Evolutionary conservation across 2,797 vertebrate species (phyloP).

Genomic region (Microhierax caerulescens): DNA sequence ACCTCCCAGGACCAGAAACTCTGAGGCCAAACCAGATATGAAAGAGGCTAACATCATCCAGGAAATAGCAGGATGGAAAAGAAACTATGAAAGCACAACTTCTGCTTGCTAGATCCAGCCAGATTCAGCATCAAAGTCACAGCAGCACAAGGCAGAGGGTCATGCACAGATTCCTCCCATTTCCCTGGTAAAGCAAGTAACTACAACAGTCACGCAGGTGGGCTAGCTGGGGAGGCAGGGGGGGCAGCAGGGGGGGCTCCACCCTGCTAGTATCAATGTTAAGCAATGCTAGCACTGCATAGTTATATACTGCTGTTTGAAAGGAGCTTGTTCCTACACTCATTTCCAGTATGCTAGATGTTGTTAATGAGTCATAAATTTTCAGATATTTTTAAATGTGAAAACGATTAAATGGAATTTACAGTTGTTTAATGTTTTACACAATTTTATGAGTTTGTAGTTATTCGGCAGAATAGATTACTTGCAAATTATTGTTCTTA

Average conservation of each 20-base stretch:
- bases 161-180: not conserved
- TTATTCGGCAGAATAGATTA: not conserved
- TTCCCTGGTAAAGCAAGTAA: not conserved
- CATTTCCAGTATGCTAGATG: not conserved
- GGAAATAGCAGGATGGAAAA: not conserved
- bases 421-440: not conserved
- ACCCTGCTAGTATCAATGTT: no score
- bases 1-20: not conserved
- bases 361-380: not conserved
- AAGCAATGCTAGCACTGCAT: fast-evolving
- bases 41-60: not conserved
- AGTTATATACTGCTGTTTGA: not conserved
- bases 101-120: not conserved
- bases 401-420: not conserved
- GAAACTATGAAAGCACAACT: not conserved
- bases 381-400: not conserved
- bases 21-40: not conserved
- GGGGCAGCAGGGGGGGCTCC: fast-evolving
- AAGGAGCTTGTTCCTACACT: not conserved
- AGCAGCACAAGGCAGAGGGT: not conserved
- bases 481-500: not conserved
- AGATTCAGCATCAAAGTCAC: not conserved
- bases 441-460: not conserved
- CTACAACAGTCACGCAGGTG: not conserved
- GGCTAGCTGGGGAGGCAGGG: fast-evolving